These are phyloP conservation scores for Sminthurides bifidus DNA, from an alignment of 1,140 invertebrate genomes.

Conservation along the genomic window DNA sequence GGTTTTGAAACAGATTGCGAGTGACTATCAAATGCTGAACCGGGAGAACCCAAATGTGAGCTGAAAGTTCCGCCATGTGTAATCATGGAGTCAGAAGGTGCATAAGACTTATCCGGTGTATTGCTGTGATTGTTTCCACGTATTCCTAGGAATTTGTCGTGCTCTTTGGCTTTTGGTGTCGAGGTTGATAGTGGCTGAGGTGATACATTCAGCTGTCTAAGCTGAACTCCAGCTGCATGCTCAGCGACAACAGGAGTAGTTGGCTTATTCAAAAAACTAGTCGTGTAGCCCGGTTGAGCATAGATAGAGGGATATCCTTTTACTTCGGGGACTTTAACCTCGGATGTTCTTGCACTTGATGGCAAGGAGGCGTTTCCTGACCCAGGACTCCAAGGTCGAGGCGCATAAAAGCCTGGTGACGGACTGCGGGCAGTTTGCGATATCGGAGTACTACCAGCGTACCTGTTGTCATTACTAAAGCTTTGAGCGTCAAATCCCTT, in stretches of 20 bases:
- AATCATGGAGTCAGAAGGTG: slow-evolving; percentile 26
- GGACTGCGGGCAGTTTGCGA: slow-evolving; percentile 12
- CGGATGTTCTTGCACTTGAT: not conserved
- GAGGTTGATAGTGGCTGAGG: slow-evolving; percentile 21
- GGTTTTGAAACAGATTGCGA: not conserved
- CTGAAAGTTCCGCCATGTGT: slow-evolving; percentile 28
- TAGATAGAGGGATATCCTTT: slow-evolving; percentile 22
- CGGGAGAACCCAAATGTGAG: slow-evolving; percentile 8
- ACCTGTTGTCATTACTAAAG: slow-evolving; percentile 36
- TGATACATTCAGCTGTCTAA: not conserved
- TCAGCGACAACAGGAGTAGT: not conserved
- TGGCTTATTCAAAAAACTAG: slow-evolving; percentile 28
- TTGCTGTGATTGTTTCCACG: not conserved
- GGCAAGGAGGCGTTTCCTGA: slow-evolving; percentile 6
- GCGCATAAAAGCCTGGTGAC: slow-evolving; percentile 16
- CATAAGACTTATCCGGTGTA: slow-evolving; percentile 11
- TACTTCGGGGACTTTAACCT: not conserved
- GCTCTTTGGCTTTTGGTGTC: slow-evolving; percentile 11
- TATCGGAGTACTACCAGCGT: not conserved
- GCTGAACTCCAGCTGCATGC: not conserved
- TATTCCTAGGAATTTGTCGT: no score
- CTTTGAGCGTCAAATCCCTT: slow-evolving; percentile 36
- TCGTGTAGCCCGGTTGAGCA: slow-evolving; percentile 30
- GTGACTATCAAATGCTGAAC: not conserved
- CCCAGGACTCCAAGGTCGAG: slow-evolving; percentile 24